Base-by-base conservation (phyloP, 2,113 vertebrate species). In the Varanus salvator region DNA sequence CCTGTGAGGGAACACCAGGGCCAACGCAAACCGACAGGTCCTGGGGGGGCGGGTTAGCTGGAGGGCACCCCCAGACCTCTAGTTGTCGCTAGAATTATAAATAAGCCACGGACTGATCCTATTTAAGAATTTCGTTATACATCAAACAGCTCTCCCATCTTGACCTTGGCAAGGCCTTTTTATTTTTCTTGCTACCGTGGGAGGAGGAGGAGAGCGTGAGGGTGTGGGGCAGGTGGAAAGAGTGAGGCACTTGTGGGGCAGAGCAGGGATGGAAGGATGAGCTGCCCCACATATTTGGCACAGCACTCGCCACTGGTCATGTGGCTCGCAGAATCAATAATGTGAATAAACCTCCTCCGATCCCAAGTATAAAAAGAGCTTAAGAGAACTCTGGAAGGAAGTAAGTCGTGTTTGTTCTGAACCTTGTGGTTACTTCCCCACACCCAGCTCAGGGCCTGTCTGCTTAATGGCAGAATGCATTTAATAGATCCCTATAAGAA, bases 401-500 rank as follows among this genome's bases (percentile, higher is more conserved):
- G n/a, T 71, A 52, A 72, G 4, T n/a, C 11, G 21, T 87, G 64
- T 71, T 87, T 71, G 76, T 9, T 27, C 12, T 80, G 23, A n/a
- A 11, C 66, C 68, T 72, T 21, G 6, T 8, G 57, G 57, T 27
- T 27, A 66, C 11, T 69, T n/a, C 3, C 69, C 64, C 34, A 15
- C 19, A 34, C 17, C 50, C 27, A 14, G 27, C 77, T 29, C 25
- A 80, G 25, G 8, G 25, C 25, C 64, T 68, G 82, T 68, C 69
- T 69, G 38, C 23, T 38, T 48, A 60, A 27, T 38, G 6, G 38
- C 48, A 48, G 64, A 34, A 48, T 50, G 90, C 92, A 91, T 90
- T 86, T 92, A 90, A 27, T 93, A 76, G 86, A 91, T 96, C 91
- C 85, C 90, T 93, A 93, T 92, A 91, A 92, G 90, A 94, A 83